Evolutionary conservation across 2,888 invertebrate genomes (phyloP).

Genomic region (Sesamia inferens): DNA sequence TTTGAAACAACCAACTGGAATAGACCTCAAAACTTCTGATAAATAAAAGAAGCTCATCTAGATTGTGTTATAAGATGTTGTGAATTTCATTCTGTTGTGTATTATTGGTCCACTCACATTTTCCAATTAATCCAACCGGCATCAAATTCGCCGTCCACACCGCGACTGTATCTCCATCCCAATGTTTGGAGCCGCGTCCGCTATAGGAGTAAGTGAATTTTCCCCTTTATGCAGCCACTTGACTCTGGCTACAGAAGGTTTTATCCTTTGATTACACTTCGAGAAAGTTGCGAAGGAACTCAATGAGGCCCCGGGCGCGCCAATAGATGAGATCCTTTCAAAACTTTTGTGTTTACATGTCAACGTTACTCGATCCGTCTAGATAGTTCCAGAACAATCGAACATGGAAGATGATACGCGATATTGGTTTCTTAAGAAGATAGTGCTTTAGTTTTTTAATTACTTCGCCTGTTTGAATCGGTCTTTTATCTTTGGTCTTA

Average conservation of each 20-base stretch:
- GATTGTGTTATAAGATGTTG: too few relatives aligned
- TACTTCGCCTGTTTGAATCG: background rate
- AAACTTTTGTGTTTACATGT: slow-evolving; percentile 72
- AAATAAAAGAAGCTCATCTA: too few relatives aligned
- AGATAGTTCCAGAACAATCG: slow-evolving; percentile 54
- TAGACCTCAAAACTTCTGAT: too few relatives aligned
- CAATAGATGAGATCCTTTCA: slow-evolving; percentile 77
- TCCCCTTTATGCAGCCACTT: slow-evolving; percentile 84
- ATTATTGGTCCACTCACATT: background rate
- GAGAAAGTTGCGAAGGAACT: slow-evolving; percentile 71
- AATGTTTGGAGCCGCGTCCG: slow-evolving; percentile 84
- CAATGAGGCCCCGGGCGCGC: slow-evolving; percentile 72
- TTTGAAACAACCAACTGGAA: too few relatives aligned
- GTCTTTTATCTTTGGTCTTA: background rate
- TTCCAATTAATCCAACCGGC: background rate
- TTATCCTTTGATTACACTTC: slow-evolving; percentile 85
- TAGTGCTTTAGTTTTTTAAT: slow-evolving; percentile 30
- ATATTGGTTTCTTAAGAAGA: slow-evolving; percentile 42
- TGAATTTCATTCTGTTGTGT: too few relatives aligned
- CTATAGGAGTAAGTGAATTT: slow-evolving; percentile 87
- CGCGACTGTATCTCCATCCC: slow-evolving; percentile 66
- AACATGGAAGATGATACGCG: slow-evolving; percentile 31
- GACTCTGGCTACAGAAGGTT: slow-evolving; percentile 80
- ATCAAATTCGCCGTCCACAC: slow-evolving; percentile 62
- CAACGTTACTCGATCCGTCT: slow-evolving; percentile 57